Percentiles rank a stretch among this genome's conserved stretches.
phyloP scores from a whole-genome alignment of 1,140 invertebrate genomes.

The Nasonia vitripennis region DNA sequence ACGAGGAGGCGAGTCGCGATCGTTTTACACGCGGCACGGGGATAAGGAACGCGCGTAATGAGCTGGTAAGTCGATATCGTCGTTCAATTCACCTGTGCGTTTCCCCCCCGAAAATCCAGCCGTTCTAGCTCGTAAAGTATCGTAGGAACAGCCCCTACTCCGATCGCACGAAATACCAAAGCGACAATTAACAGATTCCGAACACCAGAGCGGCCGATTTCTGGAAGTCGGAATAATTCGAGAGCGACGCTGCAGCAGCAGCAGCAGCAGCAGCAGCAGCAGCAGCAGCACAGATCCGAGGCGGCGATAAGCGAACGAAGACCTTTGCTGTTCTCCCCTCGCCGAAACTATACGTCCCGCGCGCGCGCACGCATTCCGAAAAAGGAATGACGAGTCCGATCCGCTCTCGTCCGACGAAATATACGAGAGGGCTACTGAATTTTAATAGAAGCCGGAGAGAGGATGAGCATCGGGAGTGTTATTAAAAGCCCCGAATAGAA shows the following conservation, averaged over 20 bases:
- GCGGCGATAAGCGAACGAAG: conserved; percentile 49
- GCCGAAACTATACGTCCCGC: conserved; percentile 30
- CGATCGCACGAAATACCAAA: conserved; percentile 31
- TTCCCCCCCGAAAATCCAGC: too few species aligned
- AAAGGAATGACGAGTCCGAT: conserved; percentile 32
- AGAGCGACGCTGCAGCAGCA: neutral
- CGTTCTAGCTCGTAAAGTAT: conserved; percentile 32
- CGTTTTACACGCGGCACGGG: neutral
- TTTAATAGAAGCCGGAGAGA: conserved; percentile 41
- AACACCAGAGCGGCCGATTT: conserved; percentile 45
- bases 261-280: conserved; percentile 4
- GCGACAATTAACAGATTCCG: conserved; percentile 54
- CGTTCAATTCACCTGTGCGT: too few species aligned
- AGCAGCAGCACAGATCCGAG: neutral
- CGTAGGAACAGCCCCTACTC: neutral
- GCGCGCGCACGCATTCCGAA: conserved; percentile 31
- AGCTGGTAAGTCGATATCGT: too few species aligned
- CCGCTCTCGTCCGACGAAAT: conserved; percentile 8
- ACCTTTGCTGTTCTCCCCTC: conserved; percentile 41
- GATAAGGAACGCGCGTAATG: too few species aligned
- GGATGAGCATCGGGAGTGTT: conserved; percentile 7
- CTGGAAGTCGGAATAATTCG: conserved; percentile 40
- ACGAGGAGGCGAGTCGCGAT: neutral
- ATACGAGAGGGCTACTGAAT: conserved; percentile 52
- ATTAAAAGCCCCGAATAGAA: conserved; percentile 47